A percentile compares a stretch with the other conserved stretches of the same genome.
phyloP scores from a whole-genome alignment of 1,140 invertebrate genomes.

The Diprion similis region DNA sequence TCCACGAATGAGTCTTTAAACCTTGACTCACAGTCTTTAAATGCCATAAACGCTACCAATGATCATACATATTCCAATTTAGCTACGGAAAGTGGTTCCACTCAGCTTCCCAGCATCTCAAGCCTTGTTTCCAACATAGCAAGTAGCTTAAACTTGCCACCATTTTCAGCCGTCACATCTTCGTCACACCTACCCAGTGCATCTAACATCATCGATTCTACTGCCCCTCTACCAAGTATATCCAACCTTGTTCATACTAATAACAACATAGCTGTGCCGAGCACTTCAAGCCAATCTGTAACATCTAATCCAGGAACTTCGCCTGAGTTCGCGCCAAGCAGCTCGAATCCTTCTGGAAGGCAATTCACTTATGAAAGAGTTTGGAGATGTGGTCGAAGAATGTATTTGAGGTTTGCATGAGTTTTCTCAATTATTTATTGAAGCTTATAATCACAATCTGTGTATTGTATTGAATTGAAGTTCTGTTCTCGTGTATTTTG shows the following conservation, averaged over 20 bases:
- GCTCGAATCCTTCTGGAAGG: constrained; percentile 23
- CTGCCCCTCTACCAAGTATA: constrained; percentile 19
- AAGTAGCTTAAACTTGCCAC: constrained; percentile 14
- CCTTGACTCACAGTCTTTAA: constrained; percentile 1
- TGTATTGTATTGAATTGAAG: not conserved
- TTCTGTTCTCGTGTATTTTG: not conserved
- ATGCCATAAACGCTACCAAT: constrained; percentile 23
- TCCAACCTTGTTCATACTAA: constrained; percentile 2
- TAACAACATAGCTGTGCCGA: not conserved
- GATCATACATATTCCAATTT: constrained; percentile 49
- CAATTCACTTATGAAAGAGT: constrained; percentile 32
- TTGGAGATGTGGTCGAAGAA: constrained; percentile 30
- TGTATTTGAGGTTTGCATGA: constrained; percentile 29
- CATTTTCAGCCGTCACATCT: not conserved
- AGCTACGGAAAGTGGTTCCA: constrained; percentile 22
- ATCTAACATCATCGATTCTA: constrained; percentile 18
- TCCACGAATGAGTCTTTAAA: constrained; percentile 13
- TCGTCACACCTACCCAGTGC: not conserved
- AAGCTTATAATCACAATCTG: constrained; percentile 5
- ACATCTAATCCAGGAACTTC: constrained; percentile 23
- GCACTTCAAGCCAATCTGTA: constrained; percentile 24
- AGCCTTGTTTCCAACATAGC: constrained; percentile 36
- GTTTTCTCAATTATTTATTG: not conserved
- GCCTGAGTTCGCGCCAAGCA: constrained; percentile 21
- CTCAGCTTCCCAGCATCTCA: constrained; percentile 38